Base-by-base conservation (phyloP, 2,888 invertebrate species). In the Conistra vaccinii region DNA sequence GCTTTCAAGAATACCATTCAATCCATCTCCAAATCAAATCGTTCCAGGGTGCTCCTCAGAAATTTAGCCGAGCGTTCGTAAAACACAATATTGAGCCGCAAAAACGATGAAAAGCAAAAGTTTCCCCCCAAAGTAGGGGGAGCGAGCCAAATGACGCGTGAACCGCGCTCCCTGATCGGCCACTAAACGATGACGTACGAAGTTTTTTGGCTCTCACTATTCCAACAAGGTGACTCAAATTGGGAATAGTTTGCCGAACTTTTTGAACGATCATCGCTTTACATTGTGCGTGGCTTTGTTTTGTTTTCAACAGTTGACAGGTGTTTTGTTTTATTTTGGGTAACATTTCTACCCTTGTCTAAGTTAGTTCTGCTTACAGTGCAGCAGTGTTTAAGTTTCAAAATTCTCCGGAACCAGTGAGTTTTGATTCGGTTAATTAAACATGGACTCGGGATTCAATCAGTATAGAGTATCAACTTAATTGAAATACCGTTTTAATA, bases 121-220 rank as follows among this genome's bases (percentile, higher is more conserved):
- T 87, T 87, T 76, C 63, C 74, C 72, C 69, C 73, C 73, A 57
- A 63, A 66, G 58, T 32, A 67, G 65, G 55, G 65, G 73, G 75
- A 69, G 72, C 42, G 65, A 51, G 62, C 69, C 86, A 89, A 91
- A 91, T 90, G 91, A 88, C 78, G 89, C 90, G 91, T 91, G 88
- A 90, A 87, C 85, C 72, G 72, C 76, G 76, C 69, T 80, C 85
- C 82, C 78, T 74, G 77, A 86, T 87, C 85, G 79, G 78, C 80
- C 77, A 80, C 89, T 87, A 89, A 90, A 88, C 87, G 91, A 90
- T 90, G 90, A 91, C 90, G 88, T 87, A 89, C 83, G 84, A 87
- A 87, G 86, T 86, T 89, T 88, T 88, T 84, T 77, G 71, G 82
- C 87, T 68, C 78, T 88, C 72, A 84, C 81, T 84, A 73, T 82